Evolutionary conservation across 2,888 invertebrate species (phyloP), one percentile per base, ranked within the genome.

Genomic region (Callimorpha dominula): DNA sequence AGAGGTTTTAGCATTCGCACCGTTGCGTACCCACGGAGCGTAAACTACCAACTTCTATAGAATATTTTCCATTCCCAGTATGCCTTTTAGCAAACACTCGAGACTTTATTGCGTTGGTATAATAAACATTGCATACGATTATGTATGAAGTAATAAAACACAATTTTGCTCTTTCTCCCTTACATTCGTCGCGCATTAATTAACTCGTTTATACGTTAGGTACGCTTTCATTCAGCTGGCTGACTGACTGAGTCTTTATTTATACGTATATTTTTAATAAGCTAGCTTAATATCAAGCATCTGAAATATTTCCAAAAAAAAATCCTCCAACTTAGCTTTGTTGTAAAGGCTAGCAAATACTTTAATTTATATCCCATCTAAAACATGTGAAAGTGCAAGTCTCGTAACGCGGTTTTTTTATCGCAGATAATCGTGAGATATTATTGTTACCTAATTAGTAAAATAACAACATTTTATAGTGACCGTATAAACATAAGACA

Each of bases 191-290:
- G 74, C 69, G 63, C 68, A 69, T 68, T 78, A 75, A 75, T 77
- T 79, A 81, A 75, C 74, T 78, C 74, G 75, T 76, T 79, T 77
- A 78, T 83, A 76, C 46, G 72, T 62, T 66, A 78, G 54, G 62
- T 46, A 66, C 31, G 54, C 64, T 65, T 77, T 73, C 70, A 68
- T 65, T 40, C 64, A 64, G 7, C 20, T 49, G 68, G 54, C 52
- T 57, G 64, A 57, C 12, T 60, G 31, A 12, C 20, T 42, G 50
- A 43, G 63, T 57, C 31, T 71, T 68, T 65, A 65, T 52, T n/a
- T 57, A 14, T 72, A 12, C 15, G 49, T 65, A 50, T 65, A 46
- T 64, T 57, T 64, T 54, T 63, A 52, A 63, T 63, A 43, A 42
- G 70, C 43, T 20, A 12, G 14, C 42, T 62, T 68, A 46, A 68